Base-by-base conservation (phyloP, 2,888 invertebrate genomes). In the Prenolepis imparis region DNA sequence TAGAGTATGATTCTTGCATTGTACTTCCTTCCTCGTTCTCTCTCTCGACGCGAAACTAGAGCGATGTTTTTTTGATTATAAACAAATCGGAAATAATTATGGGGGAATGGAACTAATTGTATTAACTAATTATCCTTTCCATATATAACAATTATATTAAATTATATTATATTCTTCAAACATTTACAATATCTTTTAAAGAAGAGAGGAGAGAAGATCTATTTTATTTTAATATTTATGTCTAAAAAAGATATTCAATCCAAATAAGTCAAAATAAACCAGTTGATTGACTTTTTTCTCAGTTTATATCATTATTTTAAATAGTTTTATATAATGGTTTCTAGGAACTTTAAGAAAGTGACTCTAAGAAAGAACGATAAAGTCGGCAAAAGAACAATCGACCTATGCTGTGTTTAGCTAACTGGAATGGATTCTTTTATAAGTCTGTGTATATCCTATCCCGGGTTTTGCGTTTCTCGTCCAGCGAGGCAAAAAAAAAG, bases 321-420 rank as follows among this genome's bases (percentile, higher is more conserved):
- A 55, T 28, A 55, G 32, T 67, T 81, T 36, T 59, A 83, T 78
- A 57, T 63, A 55, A 88, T 67, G 63, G 66, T 81, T 74, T 57
- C 59, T 67, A 61, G 44, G 44, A 77, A 64, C 32, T 64, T 5
- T 41, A 64, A 61, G 39, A 86, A 78, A 44, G 84, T 28, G 28
- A 28, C 41, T 63, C 9, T 41, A 64, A 61, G 39, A 86, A 78
- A 44, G 84, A 81, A 78, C 21, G 12, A 68, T 28, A 85, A 87
- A 89, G 84, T 85, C 75, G 15, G 36, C 39, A 57, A 86, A 72
- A 57, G 82, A 78, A 68, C 32, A 18, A 67, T 87, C 84, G 84
- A 88, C 74, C 15, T 83, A 86, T 89, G 82, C 77, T 63, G 83
- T 89, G 87, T 89, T 89, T 90, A 86, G 87, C 83, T 83, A 85